Evolutionary conservation across 2,113 vertebrate genomes (phyloP), one percentile per base, ranked within the genome.

Genomic region (Natator depressus): DNA sequence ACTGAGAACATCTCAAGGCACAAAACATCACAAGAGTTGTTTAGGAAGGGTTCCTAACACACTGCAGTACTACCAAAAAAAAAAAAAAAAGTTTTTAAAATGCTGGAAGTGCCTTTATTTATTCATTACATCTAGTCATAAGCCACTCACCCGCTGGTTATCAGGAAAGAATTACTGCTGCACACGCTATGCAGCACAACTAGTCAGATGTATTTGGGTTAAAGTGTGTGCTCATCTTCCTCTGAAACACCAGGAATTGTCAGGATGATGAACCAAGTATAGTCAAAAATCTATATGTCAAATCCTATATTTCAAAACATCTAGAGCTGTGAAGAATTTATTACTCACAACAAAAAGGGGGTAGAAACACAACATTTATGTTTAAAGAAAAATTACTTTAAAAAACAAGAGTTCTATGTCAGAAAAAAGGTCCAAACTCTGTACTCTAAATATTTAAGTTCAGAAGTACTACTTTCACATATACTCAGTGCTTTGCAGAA

Each of bases 221-320:
- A 62, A 16, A 24, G 3, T 3, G 8, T 59, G 2, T 19, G 49
- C 35, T 38, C 35, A 38, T 75, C 5, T 42, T 25, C 72, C 38
- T 24, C 51, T 82, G 59, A 85, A 91, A 27, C 22, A 11, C 46
- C 54, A 46, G 49, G 14, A 54, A 46, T 8, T 4, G n/a, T 20
- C 80, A 6, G 55, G 93, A 94, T 0, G 0, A 96, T 1, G 20
- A 2, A 16, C 89, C 2, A 38, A 1, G 2, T 51, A 76, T 3
- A 46, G 49, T 20, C 16, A 59, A 87, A 87, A n/a, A 10, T 35
- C 86, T 47, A 10, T 20, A 6, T 0, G 1, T 49, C 31, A 93
- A 35, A 86, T 91, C 79, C 76, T 93, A 1, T 1, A 22, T 93
- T 84, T 55, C 27, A 1, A 87, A 82, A 46, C 22, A 24, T 75